These are phyloP conservation scores for Papilio gigon DNA, from an alignment of 2,888 invertebrate genomes.

Conservation along the genomic window DNA sequence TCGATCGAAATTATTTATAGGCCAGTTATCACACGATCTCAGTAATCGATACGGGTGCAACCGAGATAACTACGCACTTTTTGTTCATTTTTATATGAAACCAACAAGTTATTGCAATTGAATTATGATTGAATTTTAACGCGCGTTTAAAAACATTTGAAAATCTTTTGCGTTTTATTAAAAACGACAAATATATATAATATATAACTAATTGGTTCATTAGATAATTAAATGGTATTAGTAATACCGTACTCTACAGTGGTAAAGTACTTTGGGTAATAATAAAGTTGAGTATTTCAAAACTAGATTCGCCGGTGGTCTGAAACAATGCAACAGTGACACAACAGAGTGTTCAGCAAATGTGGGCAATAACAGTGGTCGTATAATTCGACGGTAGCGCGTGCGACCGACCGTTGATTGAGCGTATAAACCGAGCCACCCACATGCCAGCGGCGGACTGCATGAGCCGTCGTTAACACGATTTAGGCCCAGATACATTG, in stretches of 20 bases:
- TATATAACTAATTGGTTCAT: too few relatives aligned
- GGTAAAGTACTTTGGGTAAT: too few relatives aligned
- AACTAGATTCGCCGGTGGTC: constrained; percentile 49
- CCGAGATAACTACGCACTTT: constrained; percentile 15
- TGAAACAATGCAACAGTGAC: constrained; percentile 46
- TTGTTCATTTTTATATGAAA: constrained; percentile 16
- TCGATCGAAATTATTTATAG: constrained; percentile 68
- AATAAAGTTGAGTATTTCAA: too few relatives aligned
- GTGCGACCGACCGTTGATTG: constrained; percentile 76
- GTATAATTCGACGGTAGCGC: constrained; percentile 53
- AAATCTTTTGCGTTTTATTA: not conserved
- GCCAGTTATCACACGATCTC: constrained; percentile 69
- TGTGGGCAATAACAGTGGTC: constrained; percentile 43
- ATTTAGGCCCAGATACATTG: constrained; percentile 36
- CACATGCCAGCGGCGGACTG: constrained; percentile 63
- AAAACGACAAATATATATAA: too few relatives aligned
- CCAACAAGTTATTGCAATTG: constrained; percentile 30
- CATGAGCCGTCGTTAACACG: constrained; percentile 46
- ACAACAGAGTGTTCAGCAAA: constrained; percentile 45
- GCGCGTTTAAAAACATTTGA: too few relatives aligned
- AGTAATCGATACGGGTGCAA: constrained; percentile 63
- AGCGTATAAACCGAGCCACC: constrained; percentile 72
- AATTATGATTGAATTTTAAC: constrained; percentile 5
- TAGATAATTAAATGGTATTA: too few relatives aligned
- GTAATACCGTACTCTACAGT: too few relatives aligned